Evolutionary conservation across 2,888 invertebrate genomes (phyloP), one percentile per base, ranked within the genome.

Genomic region (Yponomeuta plumbellus): DNA sequence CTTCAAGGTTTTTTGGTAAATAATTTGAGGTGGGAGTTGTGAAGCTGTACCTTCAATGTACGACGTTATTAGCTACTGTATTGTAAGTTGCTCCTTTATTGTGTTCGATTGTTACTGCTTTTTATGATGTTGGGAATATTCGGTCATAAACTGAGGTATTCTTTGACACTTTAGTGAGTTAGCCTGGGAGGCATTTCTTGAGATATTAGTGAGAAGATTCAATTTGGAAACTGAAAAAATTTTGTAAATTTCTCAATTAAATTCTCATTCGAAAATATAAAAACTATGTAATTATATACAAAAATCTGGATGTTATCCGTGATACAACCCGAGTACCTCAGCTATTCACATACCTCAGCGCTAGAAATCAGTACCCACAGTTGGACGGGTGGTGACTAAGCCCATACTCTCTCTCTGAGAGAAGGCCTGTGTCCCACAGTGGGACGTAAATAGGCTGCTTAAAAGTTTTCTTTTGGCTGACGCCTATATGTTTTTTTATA

Each of bases 51-150:
- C 39, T 61, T 23, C 61, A n/a, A 13, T 61, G n/a, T n/a, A 61
- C 17, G 11, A 81, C 82, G 80, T 81, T 85, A 82, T 86, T 86
- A 86, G 81, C 86, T 85, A 79, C 84, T 83, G 84, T 85, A 86
- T 84, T 84, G 85, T 44, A 44, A 77, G 77, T 84, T 80, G 81
- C 81, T 83, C 83, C 86, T 88, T 89, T 89, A 88, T 89, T 86
- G 81, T 81, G 80, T 76, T 79, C 78, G 80, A 88, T 86, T 88
- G 85, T 86, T 87, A 86, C 83, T 80, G 80, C 85, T 82, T 81
- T 87, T 88, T 86, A 87, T 84, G 83, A 81, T 76, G 76, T 72
- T 74, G 76, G 80, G 81, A 81, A 83, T 83, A 86, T 81, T 76
- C 80, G 80, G 79, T 85, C 80, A 81, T 87, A 85, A 85, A 85